phyloP scores from a whole-genome alignment of 2,113 vertebrate genomes.

The Brienomyrus longianalis region DNA sequence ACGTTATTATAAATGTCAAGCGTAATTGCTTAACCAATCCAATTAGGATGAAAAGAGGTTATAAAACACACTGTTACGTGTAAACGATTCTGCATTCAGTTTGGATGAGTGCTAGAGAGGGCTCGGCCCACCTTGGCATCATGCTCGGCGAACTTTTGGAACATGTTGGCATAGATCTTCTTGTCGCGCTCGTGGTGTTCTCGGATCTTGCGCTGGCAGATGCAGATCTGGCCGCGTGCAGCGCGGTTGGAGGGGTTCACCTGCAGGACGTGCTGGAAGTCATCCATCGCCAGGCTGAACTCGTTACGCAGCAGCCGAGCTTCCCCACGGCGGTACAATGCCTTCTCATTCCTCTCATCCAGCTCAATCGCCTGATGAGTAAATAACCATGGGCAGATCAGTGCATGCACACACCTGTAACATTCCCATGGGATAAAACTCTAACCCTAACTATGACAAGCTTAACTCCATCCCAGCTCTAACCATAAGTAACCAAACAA shows the following conservation, averaged over 20 bases:
- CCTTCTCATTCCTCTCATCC: slow-evolving; percentile 84
- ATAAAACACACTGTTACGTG: not conserved
- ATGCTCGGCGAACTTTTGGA: slow-evolving; percentile 87
- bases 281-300: slow-evolving; percentile 74
- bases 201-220: slow-evolving; percentile 81
- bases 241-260: slow-evolving; percentile 85
- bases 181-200: slow-evolving; percentile 87
- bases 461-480: too few species aligned
- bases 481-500: too few species aligned
- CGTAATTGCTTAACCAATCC: not conserved
- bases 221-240: slow-evolving; percentile 70
- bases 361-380: slow-evolving; percentile 72
- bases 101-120: not conserved
- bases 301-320: slow-evolving; percentile 82
- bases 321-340: slow-evolving; percentile 80
- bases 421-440: too few species aligned
- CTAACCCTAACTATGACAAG: too few species aligned
- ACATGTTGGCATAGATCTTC: slow-evolving; percentile 92
- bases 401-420: not conserved
- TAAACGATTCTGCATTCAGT: not conserved
- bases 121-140: slow-evolving; percentile 74
- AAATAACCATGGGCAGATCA: not conserved
- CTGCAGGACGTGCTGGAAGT: slow-evolving; percentile 81
- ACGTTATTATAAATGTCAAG: not conserved
- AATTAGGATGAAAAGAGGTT: not conserved